Base-by-base conservation (phyloP, 2,888 invertebrate genomes). In the Halictus quadricinctus region DNA sequence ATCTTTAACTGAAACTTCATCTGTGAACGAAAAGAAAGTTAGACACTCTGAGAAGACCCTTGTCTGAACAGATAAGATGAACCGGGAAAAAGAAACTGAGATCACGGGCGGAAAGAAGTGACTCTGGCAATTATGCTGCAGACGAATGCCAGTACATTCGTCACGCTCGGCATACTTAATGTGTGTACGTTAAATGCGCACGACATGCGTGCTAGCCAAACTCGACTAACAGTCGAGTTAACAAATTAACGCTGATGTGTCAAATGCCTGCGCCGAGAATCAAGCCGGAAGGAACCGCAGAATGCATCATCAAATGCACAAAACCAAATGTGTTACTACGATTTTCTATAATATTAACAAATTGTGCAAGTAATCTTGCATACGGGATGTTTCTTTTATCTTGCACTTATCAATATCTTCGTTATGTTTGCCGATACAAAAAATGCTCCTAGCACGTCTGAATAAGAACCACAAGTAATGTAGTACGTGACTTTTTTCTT, bases 161-260 rank as follows among this genome's bases (percentile, higher is more conserved):
- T 93, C 93, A 92, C 92, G 88, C 85, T 74, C 79, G 90, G 88
- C 88, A 87, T 90, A 89, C 88, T 90, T 91, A 91, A 90, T 91
- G 88, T 87, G 90, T 89, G 86, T 74, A 82, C 82, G 90, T 92
- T 92, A 90, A 91, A 92, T 91, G 91, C 91, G 90, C 88, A 81
- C 84, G 72, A 87, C 86, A 86, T 81, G 84, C 93, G 91, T 89
- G 91, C 91, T 85, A 91, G 84, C 87, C 78, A 79, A 79, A 75
- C 85, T 79, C 80, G 79, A 79, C 89, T 90, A 91, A 93, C 89
- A 88, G 88, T 86, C 89, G 76, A 83, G 88, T 89, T 83, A 91
- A 91, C 92, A 91, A 92, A 93, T 93, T 92, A 93, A 92, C 91
- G 90, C 85, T 83, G 87, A 91, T 91, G 89, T 87, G 90, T 90